Evolutionary conservation across 35 echinoderm and acorn worm genomes (phyloP), one percentile per base, ranked within the genome.

Genomic region (Strongylocentrotus purpuratus): DNA sequence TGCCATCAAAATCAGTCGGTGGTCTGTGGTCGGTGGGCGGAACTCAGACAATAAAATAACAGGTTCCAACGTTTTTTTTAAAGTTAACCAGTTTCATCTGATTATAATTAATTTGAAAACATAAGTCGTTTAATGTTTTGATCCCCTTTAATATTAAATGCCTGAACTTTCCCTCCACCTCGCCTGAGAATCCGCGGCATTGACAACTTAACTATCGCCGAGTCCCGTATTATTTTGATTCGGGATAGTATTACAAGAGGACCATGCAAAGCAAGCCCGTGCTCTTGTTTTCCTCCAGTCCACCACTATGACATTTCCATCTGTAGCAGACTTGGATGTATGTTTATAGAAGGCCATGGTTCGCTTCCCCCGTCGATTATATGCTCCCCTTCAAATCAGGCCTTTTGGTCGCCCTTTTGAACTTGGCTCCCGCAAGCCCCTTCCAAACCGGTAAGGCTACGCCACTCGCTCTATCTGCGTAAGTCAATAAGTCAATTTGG

Each of bases 171-270:
- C 14, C n/a, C 31, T 93, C 91, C 87, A 89, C 87, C 87, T 8
- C 87, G 32, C 3, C 45, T 17, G 87, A 89, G 87, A 33, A 45
- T 89, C 45, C 22, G 18, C 46, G 48, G 91, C 32, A 93, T 93
- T 93, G 91, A 93, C 91, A 93, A 93, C 91, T 93, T 93, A 93
- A 93, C 91, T 93, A 93, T 55, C 91, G 46, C 48, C 11, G 91
- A 93, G 91, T 93, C 91, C 33, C 91, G 91, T 58, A 48, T 33
- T 93, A 93, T 93, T 93, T 93, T 93, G 46, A 47, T 93, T 93
- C 46, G 18, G 91, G 91, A 93, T 93, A 93, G 14, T 93, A 46
- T 93, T 93, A 48, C 91, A 93, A 93, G 91, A 93, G 31, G 91
- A 46, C 91, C 31, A 47, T 46, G 91, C 91, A 93, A 93, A 93